Percentiles rank a stretch among this genome's conserved stretches.
Evolutionary conservation across 1,140 invertebrate species (phyloP).

Genomic region (Drosophila mayri): DNA sequence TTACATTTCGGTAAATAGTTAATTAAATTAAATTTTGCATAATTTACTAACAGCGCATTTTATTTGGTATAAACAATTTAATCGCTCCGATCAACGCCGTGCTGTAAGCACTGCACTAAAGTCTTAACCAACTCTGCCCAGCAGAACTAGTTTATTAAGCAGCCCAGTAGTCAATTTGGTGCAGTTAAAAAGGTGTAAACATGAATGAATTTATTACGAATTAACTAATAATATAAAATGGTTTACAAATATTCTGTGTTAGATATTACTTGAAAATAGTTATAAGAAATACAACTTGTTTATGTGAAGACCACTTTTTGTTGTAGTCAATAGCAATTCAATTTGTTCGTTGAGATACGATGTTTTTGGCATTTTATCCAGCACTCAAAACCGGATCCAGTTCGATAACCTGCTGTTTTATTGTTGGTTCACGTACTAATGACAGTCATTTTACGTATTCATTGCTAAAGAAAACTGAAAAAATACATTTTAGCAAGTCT

Average conservation of each 20-base stretch:
- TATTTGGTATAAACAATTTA: slow-evolving; percentile 6
- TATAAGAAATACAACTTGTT: too few species aligned
- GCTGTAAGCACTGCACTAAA: not conserved
- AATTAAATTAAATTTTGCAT: not conserved
- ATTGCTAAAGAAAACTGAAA: slow-evolving; percentile 57
- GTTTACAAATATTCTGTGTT: too few species aligned
- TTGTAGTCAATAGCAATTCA: too few species aligned
- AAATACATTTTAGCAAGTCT: slow-evolving; percentile 32
- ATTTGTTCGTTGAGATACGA: not conserved
- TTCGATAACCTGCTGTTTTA: slow-evolving; percentile 51
- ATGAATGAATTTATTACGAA: not conserved
- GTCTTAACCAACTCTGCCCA: slow-evolving; percentile 17
- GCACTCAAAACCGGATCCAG: slow-evolving; percentile 23
- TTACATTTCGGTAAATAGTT: not conserved
- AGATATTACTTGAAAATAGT: too few species aligned
- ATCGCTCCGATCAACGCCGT: not conserved
- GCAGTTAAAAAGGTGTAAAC: not conserved
- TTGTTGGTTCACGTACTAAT: slow-evolving; percentile 53
- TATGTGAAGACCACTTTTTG: too few species aligned
- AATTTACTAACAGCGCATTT: slow-evolving; percentile 31
- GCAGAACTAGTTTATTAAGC: slow-evolving; percentile 28
- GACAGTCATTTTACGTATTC: slow-evolving; percentile 64
- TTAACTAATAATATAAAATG: not conserved
- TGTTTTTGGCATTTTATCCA: slow-evolving; percentile 5
- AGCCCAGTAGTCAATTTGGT: slow-evolving; percentile 8